Conservation (phyloP, 1,140 invertebrate species). For the Brachionus angularis region DNA sequence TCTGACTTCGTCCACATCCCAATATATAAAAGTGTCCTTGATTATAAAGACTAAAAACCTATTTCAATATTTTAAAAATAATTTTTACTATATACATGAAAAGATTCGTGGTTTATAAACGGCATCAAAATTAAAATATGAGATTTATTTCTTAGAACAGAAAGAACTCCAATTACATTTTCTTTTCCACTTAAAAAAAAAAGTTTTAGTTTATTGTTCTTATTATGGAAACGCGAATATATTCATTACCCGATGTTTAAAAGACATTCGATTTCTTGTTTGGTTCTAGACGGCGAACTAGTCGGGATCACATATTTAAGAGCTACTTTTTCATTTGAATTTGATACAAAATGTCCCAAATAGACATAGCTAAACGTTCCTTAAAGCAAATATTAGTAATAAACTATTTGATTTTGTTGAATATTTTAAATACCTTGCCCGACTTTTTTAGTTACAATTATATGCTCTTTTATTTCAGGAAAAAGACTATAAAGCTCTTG, state of each 20-base stretch:
- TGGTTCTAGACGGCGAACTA: conserved; percentile 70
- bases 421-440: conserved; percentile 50
- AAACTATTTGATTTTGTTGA: not conserved
- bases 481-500: conserved; percentile 51
- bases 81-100: conserved; percentile 64
- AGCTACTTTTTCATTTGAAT: conserved; percentile 66
- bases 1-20: conserved; percentile 66
- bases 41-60: too few species aligned
- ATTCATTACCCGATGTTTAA: conserved; percentile 68
- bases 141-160: conserved; percentile 72
- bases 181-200: conserved; percentile 66
- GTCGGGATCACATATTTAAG: conserved; percentile 78
- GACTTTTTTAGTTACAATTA: conserved; percentile 52
- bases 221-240: too few species aligned
- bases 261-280: conserved; percentile 72
- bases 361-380: conserved; percentile 79
- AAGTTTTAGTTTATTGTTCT: conserved; percentile 46
- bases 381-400: conserved; percentile 45
- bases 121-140: conserved; percentile 85
- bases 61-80: conserved; percentile 32
- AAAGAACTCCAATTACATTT: conserved; percentile 74
- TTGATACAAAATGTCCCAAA: conserved; percentile 65
- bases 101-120: conserved; percentile 74
- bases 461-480: conserved; percentile 51
- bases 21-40: conserved; percentile 66